Evolutionary conservation across 2,797 vertebrate genomes (phyloP).

Genomic region (Dipus sagitta): DNA sequence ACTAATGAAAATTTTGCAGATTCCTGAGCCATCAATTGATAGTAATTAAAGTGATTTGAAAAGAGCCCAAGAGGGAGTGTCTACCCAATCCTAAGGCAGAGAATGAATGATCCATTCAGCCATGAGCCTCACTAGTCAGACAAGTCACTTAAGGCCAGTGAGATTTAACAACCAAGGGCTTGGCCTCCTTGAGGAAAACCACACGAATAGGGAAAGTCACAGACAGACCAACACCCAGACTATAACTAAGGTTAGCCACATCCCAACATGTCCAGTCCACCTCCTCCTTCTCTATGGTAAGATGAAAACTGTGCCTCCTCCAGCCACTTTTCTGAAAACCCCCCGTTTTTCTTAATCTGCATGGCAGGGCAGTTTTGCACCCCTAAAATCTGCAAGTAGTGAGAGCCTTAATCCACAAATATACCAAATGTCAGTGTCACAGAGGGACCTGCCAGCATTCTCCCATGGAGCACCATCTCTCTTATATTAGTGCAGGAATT

Average conservation of each 20-base stretch:
- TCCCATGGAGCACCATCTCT: neutral
- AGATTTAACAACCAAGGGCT: neutral
- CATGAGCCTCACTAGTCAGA: neutral
- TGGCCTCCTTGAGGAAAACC: neutral
- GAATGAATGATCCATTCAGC: neutral
- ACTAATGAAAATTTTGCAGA: slow-evolving; percentile 39
- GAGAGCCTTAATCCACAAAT: neutral
- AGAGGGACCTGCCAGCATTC: neutral
- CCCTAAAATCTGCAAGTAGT: neutral
- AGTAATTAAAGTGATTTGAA: neutral
- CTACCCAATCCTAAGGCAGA: neutral
- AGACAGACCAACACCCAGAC: neutral
- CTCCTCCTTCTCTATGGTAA: neutral
- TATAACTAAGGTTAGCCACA: neutral
- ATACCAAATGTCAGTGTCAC: neutral
- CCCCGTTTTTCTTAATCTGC: slow-evolving; percentile 34
- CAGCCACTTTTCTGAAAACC: neutral
- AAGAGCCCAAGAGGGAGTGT: neutral
- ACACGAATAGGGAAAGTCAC: neutral
- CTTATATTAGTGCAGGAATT: too few species aligned
- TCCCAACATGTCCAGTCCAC: neutral
- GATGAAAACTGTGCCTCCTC: neutral
- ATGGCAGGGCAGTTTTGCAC: neutral
- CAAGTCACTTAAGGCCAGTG: neutral
- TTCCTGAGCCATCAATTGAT: neutral